Base-by-base conservation (phyloP, 2,113 vertebrate genomes). In the Ciconia boyciana region DNA sequence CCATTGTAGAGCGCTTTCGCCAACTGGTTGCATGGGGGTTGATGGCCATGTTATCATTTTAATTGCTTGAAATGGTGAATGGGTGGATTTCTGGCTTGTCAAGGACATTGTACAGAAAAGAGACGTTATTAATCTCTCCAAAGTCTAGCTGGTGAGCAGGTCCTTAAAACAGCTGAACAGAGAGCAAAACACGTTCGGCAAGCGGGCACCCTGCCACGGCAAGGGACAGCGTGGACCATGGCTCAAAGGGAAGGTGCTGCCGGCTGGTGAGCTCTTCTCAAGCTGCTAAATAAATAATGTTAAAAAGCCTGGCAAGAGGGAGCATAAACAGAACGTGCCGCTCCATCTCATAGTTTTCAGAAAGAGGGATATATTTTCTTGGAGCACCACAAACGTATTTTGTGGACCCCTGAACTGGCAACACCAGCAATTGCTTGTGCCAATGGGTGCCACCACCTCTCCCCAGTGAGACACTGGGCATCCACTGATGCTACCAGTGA, bases 51-150 rank as follows among this genome's bases (percentile, higher is more conserved):
- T 91, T 90, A 84, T 52, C 48, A 13, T 62, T 89, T 83, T 78
- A 78, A 95, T 75, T 64, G 71, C 72, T 65, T 13, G 1, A 49
- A 95, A 81, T 49, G 76, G 64, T 6, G 48, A 94, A 96, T 58
- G 90, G 93, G 93, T 1, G 29, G 85, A 75, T 66, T 88, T 89
- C 95, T 85, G 92, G 87, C 96, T 93, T 95, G 86, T 95, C 83
- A 84, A 76, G 74, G 51, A 79, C 70, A 62, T 34, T 51, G 78
- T 54, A 55, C 1, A 11, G 72, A 70, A 83, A 91, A 88, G 46
- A 93, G 87, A 80, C 11, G 31, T 69, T 86, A 92, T 88, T 93
- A 83, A 96, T 88, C 81, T 87, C 64, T 84, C 83, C 78, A 90
- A 93, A 88, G 65, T 16, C 55, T 91, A 83, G 48, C 28, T 84